Evolutionary conservation across 2,797 vertebrate species (phyloP), one percentile per base, ranked within the genome.

Genomic region (Hippopotamyrus pictus): DNA sequence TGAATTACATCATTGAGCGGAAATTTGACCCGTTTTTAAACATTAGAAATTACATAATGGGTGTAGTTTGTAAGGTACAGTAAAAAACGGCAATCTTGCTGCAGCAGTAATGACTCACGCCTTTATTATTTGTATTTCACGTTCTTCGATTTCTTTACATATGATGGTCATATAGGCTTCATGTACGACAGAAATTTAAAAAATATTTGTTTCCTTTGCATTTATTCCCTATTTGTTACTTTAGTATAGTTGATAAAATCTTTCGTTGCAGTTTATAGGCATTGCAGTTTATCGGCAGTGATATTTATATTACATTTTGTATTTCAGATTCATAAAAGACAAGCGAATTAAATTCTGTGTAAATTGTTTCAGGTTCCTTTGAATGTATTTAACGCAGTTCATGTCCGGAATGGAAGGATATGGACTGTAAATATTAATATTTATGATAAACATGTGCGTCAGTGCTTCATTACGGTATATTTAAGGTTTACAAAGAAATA

Each of bases 1-100:
- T 46, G 76, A 82, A 82, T 82, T 82, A 82, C 76, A 82, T 82
- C 76, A 82, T 82, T 82, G 41, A 44, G 76, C 76, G 37, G 41
- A 82, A 19, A 82, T 82, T 46, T 84, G 25, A 57, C 44, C 17
- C 22, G 22, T 14, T 51, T 51, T 53, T 25, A 85, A 85, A 85
- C 83, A 29, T 51, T 19, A 53, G 17, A 46, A 82, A 44, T 82
- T 46, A 46, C 76, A 82, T 44, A 82, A 82, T 44, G 76, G 17
- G 76, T 22, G 19, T 46, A 82, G 76, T 46, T 82, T 82, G 41
- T 82, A 46, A 46, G 41, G 76, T 44, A 82, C 37, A 82, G 73
- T 37, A 79, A 79, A 37, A 79, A 79, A 44, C 5, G 62, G 29
- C 25, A 41, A 17, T 44, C 17, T 8, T 8, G 73, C 17, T 46